Conservation (phyloP, 1,140 invertebrate genomes). For the Euglossa dilemma region DNA sequence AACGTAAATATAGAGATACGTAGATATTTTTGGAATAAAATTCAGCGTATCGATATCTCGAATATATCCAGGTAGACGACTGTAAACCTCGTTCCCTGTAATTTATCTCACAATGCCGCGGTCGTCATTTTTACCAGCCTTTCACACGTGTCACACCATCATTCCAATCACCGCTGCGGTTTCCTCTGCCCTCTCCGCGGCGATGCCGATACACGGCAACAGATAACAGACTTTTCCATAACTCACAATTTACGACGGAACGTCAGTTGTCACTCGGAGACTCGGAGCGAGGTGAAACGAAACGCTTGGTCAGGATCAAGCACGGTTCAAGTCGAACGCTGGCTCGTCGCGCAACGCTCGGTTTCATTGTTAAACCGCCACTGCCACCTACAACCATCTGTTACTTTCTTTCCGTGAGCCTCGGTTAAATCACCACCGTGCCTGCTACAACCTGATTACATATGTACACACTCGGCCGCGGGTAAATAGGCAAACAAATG, state of each 20-base stretch:
- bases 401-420: slow-evolving; percentile 75
- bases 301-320: slow-evolving; percentile 55
- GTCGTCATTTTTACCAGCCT: too few relatives aligned
- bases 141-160: too few relatives aligned
- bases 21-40: too few relatives aligned
- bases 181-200: background rate
- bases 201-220: background rate
- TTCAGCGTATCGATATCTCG: too few relatives aligned
- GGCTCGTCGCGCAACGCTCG: slow-evolving; percentile 30
- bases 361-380: slow-evolving; percentile 71
- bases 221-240: background rate
- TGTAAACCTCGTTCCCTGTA: too few relatives aligned
- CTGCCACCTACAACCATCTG: slow-evolving; percentile 75
- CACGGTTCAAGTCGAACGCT: slow-evolving; percentile 33
- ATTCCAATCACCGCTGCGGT: background rate
- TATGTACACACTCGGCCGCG: slow-evolving; percentile 57
- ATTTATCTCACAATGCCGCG: too few relatives aligned
- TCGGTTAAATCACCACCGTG: slow-evolving; percentile 71
- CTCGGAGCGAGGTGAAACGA: background rate
- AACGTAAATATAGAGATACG: too few relatives aligned
- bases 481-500: slow-evolving; percentile 57
- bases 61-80: too few relatives aligned
- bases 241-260: background rate
- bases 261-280: background rate
- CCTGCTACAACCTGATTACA: slow-evolving; percentile 64